A percentile compares a stretch with the other conserved stretches of the same genome.
phyloP scores from a whole-genome alignment of 2,113 vertebrate genomes.

The Salvelinus namaycush region DNA sequence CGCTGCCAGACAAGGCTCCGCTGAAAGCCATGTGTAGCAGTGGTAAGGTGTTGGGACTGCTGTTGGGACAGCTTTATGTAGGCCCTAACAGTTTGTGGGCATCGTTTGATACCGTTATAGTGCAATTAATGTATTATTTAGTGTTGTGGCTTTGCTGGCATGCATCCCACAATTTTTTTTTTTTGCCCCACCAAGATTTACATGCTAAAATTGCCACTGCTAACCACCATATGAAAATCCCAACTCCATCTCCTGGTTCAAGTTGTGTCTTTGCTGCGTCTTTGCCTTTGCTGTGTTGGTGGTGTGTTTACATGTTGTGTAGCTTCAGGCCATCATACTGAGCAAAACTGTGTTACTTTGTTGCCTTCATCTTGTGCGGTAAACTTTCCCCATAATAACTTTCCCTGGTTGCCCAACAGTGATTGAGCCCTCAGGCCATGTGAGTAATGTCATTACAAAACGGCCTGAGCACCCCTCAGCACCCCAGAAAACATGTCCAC shows the following conservation, averaged over 20 bases:
- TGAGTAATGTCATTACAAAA: neutral
- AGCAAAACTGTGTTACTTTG: neutral
- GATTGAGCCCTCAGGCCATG: neutral
- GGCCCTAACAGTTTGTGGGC: too few species aligned
- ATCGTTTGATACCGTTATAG: too few species aligned
- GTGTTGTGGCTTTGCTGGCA: too few species aligned
- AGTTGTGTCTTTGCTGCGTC: neutral
- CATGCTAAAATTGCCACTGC: too few species aligned
- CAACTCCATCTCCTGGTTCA: neutral
- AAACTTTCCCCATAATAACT: conserved; percentile 1
- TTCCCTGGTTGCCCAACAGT: neutral
- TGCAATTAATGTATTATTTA: too few species aligned
- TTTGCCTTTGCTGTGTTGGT: neutral
- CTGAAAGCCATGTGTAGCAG: too few species aligned
- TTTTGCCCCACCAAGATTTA: too few species aligned
- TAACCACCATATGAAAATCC: neutral
- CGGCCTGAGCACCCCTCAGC: conserved; percentile 28
- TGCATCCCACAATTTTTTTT: too few species aligned
- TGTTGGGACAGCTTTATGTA: too few species aligned
- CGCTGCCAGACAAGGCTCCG: too few species aligned
- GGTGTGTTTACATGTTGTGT: neutral
- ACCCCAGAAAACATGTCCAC: neutral
- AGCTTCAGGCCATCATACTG: conserved; percentile 1
- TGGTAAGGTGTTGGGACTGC: too few species aligned
- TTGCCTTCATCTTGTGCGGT: neutral